Base-by-base conservation (phyloP, 2,797 vertebrate genomes). In the Chaetophractus vellerosus region DNA sequence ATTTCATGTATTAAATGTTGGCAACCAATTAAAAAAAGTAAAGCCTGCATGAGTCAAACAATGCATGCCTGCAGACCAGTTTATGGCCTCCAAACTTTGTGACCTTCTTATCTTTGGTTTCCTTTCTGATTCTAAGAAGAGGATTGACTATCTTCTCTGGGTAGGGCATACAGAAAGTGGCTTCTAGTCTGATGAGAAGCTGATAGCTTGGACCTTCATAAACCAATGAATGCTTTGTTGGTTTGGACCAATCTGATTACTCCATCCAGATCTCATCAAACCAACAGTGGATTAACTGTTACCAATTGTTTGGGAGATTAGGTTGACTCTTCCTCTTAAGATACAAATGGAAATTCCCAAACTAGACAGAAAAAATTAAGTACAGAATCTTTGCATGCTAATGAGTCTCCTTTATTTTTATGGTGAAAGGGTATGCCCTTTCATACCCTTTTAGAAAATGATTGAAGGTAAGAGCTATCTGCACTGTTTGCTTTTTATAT, bases 161-260 rank as follows among this genome's bases (percentile, higher is more conserved):
- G 36, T 7, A 38, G 71, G 21, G 16, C 69, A 71, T 75, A 14
- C 48, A 33, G 28, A 84, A 94, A 31, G 57, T 18, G 28, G 12
- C 52, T 69, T 95, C 38, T 82, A 59, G 48, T 55, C 33, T 38
- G 45, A 64, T 33, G 84, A n/a, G 26, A 79, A 48, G 33, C 28
- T 79, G 9, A 41, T 15, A 59, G 74, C 11, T 19, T 74, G 21
- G 26, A 55, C 57, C 79, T 90, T 93, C 26, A 15, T 45, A 94
- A 82, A 81, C 76, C 72, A 93, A 26, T 50, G 78, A 15, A 33
- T 48, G 28, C 16, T 45, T 50, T 89, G 88, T 87, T 95, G 64
- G n/a, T 89, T 90, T 92, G 80, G 59, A 50, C 48, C 38, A 85
- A 91, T 89, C 82, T 83, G n/a, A 75, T 96, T 97, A 81, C 91